Percentiles rank a stretch among this genome's conserved stretches.
Conservation (phyloP, 2,113 vertebrate species). For the Nothocercus julius region DNA sequence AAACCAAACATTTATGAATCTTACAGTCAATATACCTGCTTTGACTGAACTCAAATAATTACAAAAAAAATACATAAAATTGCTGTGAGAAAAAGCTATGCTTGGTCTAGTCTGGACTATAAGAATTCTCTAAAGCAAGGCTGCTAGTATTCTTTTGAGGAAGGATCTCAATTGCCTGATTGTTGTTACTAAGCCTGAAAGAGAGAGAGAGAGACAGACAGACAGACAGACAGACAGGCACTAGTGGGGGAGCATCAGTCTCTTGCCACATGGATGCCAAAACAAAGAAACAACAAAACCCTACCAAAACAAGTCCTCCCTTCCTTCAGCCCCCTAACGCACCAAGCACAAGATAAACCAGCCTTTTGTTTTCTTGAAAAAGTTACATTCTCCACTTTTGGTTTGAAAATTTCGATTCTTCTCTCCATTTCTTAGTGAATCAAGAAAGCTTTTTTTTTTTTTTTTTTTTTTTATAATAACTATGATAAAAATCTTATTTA, state of each 20-base stretch:
- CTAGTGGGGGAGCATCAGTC: background rate
- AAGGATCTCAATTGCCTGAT: background rate
- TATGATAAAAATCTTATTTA: background rate
- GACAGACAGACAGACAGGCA: background rate
- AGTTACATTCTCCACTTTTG: background rate
- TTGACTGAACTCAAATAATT: background rate
- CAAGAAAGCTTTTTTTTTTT: background rate
- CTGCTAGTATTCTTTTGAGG: background rate
- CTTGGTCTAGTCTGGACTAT: background rate
- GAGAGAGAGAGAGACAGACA: background rate
- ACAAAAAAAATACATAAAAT: background rate
- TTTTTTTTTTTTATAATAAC: background rate
- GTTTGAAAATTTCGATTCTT: background rate
- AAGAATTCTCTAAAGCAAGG: background rate
- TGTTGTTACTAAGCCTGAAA: background rate
- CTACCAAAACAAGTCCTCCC: background rate
- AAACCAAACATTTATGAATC: background rate
- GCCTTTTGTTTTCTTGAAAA: background rate
- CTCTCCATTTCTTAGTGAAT: background rate
- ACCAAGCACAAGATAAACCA: background rate
- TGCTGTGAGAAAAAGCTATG: background rate
- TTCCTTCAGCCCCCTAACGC: rapidly evolving
- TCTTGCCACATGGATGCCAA: background rate
- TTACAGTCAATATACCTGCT: background rate
- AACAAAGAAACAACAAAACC: background rate